Base-by-base conservation (phyloP, 2,888 invertebrate species). In the Phalera bucephala region DNA sequence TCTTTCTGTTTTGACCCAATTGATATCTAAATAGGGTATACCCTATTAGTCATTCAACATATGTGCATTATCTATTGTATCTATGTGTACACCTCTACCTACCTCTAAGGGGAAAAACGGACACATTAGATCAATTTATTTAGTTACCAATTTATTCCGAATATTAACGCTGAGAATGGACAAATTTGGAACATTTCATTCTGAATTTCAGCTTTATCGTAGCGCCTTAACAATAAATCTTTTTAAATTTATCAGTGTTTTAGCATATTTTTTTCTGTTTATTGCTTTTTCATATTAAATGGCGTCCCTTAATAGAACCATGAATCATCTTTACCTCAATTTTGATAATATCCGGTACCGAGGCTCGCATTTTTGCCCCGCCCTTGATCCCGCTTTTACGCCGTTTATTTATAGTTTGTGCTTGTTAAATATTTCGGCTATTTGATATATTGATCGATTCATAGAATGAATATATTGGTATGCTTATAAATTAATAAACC, bases 251-350 rank as follows among this genome's bases (percentile, higher is more conserved):
- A 17, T 3, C 3, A 17, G 3, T 17, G 38, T 30, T 27, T 25
- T 30, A 23, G 38, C 40, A 44, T 60, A 51, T 45, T 50, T 38
- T 30, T 41, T 43, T 53, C n/a, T 27, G 21, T n/a, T n/a, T n/a
- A n/a, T n/a, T n/a, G n/a, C n/a, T 31, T 41, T 44, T 41, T 25
- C 33, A 50, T 50, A 47, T 44, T 38, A 46, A 55, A 54, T 36
- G 33, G 8, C 5, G 34, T 39, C 32, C 40, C 28, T 29, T 31
- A 22, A 47, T 39, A 55, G 43, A 42, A 38, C 44, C 25, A 45
- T 60, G 48, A 60, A 56, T 55, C 58, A 48, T 48, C 19, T 35
- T 56, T 45, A 45, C 52, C 52, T 38, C 40, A 48, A 56, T 52
- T 56, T 55, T 42, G 29, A 36, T 47, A 37, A 32, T 44, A 46